Conservation (phyloP, 2,113 vertebrate genomes). For the Varanus salvator region DNA sequence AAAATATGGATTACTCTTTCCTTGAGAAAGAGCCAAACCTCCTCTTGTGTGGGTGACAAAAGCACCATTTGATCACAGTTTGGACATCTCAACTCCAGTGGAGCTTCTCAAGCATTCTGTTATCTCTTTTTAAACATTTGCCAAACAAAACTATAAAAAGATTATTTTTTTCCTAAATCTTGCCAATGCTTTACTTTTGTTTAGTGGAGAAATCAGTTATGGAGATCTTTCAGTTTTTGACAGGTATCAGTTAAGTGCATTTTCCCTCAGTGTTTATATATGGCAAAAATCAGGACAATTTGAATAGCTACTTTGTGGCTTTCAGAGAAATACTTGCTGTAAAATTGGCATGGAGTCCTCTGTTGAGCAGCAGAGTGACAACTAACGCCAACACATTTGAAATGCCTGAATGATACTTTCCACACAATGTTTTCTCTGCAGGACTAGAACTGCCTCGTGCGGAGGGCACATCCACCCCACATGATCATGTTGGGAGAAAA, state of each 20-base stretch:
- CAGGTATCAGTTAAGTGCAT: neutral
- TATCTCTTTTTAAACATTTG: neutral
- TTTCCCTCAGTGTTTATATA: neutral
- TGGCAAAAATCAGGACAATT: neutral
- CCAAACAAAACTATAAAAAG: conserved; percentile 18
- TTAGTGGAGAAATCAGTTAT: neutral
- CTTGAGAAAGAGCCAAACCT: conserved; percentile 36
- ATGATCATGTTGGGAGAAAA: neutral
- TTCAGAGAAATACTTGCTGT: neutral
- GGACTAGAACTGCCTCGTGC: too few relatives aligned
- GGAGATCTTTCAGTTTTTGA: neutral
- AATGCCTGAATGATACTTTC: neutral
- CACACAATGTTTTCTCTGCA: too few relatives aligned
- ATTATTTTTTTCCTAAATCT: neutral
- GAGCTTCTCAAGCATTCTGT: neutral
- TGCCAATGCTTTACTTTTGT: neutral
- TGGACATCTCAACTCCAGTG: neutral
- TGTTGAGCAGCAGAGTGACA: neutral
- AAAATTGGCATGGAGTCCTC: neutral
- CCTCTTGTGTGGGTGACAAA: conserved; percentile 22
- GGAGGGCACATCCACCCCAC: too few relatives aligned
- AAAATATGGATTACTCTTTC: neutral
- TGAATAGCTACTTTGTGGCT: neutral
- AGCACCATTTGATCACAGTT: conserved; percentile 13
- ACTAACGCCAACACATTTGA: neutral